phyloP scores from a whole-genome alignment of 2,888 invertebrate genomes.

The Cephus spinipes region DNA sequence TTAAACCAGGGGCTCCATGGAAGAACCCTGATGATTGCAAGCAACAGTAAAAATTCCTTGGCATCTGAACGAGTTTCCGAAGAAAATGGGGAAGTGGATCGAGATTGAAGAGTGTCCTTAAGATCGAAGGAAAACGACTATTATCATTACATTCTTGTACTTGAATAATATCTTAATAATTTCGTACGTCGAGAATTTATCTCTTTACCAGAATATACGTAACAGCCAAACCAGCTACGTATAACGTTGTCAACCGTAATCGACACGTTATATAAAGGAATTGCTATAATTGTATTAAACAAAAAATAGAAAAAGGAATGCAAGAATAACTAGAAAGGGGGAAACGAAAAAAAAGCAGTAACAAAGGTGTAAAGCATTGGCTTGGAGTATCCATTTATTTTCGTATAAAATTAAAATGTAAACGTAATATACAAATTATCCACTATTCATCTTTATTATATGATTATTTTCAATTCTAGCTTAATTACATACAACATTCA shows the following conservation, averaged over 20 bases:
- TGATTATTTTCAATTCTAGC: slow-evolving; percentile 54
- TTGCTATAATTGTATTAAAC: background rate
- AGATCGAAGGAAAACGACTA: background rate
- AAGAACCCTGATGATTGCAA: slow-evolving; percentile 76
- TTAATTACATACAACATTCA: slow-evolving; percentile 66
- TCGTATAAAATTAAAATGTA: slow-evolving; percentile 59
- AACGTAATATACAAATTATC: slow-evolving; percentile 62
- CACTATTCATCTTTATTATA: slow-evolving; percentile 52
- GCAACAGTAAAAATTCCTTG: slow-evolving; percentile 72
- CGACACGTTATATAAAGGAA: background rate
- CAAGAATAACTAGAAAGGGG: background rate
- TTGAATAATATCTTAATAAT: background rate
- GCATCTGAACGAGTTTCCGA: background rate
- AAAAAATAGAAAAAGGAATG: background rate
- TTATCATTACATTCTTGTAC: background rate
- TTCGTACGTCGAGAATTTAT: background rate
- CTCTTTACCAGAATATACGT: background rate
- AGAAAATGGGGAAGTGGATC: background rate
- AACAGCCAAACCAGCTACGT: background rate
- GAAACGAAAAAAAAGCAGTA: background rate
- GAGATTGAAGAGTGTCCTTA: background rate
- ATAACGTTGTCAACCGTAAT: background rate
- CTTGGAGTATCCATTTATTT: slow-evolving; percentile 38
- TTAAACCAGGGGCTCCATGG: slow-evolving; percentile 55
- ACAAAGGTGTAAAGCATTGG: slow-evolving; percentile 7